Evolutionary conservation across 2,113 vertebrate genomes (phyloP), one percentile per base, ranked within the genome.

Genomic region (Hippolais icterina): DNA sequence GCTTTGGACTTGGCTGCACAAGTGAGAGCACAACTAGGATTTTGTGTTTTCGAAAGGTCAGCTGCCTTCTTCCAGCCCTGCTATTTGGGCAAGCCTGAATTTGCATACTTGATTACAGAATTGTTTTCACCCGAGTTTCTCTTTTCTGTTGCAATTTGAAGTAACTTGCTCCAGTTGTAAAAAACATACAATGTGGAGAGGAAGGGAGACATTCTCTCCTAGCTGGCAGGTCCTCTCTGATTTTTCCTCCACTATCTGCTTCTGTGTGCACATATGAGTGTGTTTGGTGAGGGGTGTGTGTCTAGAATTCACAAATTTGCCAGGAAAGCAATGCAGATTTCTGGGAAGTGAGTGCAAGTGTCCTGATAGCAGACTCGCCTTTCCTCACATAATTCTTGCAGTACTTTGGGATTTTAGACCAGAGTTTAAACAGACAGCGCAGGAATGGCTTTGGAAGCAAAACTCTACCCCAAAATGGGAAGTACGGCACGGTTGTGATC

Each of bases 261-360:
- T 56, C 11, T 41, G 11, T 28, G 37, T 8, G 10, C 6, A 11
- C 11, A 0, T 12, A 0, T 4, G 54, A 8, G 10, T 27, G 46
- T 39, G 18, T 71, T 56, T 53, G 54, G 83, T 39, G 39, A 44
- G 49, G 22, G 8, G 7, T 1, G 5, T 5, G n/a, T 33, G 15
- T 14, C 13, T 54, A 29, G 37, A 41, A 61, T 47, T 27, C 27
- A 11, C 6, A 42, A 19, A 13, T 49, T 66, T 68, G 31, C 25
- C 37, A 29, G 35, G 27, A 47, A 50, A 47, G 15, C 14, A 13
- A 16, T 21, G 41, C 33, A 61, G 29, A 17, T 81, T n/a, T 54
- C 28, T 77, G 68, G 28, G 54, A 31, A 59, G 35, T 20, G 57
- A 46, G 29, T 14, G 12, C 8, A 19, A 44, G 35, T 12, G 8